Evolutionary conservation across 2,888 invertebrate species (phyloP), one percentile per base, ranked within the genome.

Genomic region (Cephus spinipes): DNA sequence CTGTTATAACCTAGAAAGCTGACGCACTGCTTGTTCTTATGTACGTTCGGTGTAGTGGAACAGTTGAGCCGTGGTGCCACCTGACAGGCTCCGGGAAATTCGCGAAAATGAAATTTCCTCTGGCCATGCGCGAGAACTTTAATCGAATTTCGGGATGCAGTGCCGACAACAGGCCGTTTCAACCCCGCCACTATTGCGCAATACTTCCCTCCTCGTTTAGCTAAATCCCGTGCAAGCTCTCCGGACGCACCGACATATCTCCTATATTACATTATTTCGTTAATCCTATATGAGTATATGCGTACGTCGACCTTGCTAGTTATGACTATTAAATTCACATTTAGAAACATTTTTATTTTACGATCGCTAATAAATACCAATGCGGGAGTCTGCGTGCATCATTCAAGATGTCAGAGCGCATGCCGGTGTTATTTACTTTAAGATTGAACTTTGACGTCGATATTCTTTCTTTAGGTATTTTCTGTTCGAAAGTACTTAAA

Each of bases 1-100:
- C 31, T 82, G 77, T 80, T 83, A 85, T 88, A 88, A 88, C 88
- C 88, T 88, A 86, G 79, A 88, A 87, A 79, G 34, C 68, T 76
- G 32, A 71, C 31, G 71, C 71, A 71, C 71, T 71, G 71, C 55
- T 55, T 55, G 23, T 55, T 55, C 71, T n/a, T 33, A 33, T 71
- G 33, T 71, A 71, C 32, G 33, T 33, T 31, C 32, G 31, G 31
- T 76, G 74, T 79, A 73, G 73, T 69, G 76, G 68, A 74, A 32
- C 73, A 40, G 76, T 76, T 74, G 73, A 85, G 88, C 85, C 87
- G 89, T 89, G 89, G 88, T 89, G 89, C 90, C 89, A 90, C 89
- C 90, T 89, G 88, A 88, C 88, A 86, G 88, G 85, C 87, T 87
- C 87, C 83, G 83, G 87, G 87, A 89, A 89, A 82, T 88, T 87